Evolutionary conservation across 1,140 invertebrate genomes (phyloP).

Genomic region (Tribolium madens): DNA sequence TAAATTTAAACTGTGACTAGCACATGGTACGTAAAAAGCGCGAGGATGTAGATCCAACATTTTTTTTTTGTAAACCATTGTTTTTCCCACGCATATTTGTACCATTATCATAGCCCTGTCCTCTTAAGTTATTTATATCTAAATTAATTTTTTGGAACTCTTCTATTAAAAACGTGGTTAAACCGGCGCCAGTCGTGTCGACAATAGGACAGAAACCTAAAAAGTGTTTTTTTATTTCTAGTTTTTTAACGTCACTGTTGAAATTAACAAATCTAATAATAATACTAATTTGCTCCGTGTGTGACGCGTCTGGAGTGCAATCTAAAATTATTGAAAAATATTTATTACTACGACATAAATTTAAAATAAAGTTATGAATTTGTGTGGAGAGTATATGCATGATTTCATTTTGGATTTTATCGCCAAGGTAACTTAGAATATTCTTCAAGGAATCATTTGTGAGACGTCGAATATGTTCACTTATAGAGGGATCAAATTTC

Average conservation of each 20-base stretch:
- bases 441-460: neutral
- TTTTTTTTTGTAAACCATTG: constrained; percentile 50
- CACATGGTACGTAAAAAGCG: constrained; percentile 55
- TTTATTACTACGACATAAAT: constrained; percentile 38
- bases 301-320: constrained; percentile 50
- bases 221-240: constrained; percentile 47
- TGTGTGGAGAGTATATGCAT: constrained; percentile 43
- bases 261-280: constrained; percentile 42
- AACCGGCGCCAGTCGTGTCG: constrained; percentile 47
- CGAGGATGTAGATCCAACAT: constrained; percentile 52
- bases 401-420: constrained; percentile 57
- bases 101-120: constrained; percentile 63
- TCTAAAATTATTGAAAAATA: constrained; percentile 51
- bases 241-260: constrained; percentile 15
- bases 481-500: constrained; percentile 54
- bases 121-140: constrained; percentile 56
- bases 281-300: constrained; percentile 50
- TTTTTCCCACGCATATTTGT: constrained; percentile 60
- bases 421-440: constrained; percentile 50
- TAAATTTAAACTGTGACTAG: constrained; percentile 46
- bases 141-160: too few relatives aligned
- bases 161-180: constrained; percentile 41
- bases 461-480: neutral
- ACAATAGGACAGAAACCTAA: constrained; percentile 40
- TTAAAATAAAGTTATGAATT: constrained; percentile 41